Conservation (phyloP, 2,888 invertebrate genomes). For the Nomada fucata region DNA sequence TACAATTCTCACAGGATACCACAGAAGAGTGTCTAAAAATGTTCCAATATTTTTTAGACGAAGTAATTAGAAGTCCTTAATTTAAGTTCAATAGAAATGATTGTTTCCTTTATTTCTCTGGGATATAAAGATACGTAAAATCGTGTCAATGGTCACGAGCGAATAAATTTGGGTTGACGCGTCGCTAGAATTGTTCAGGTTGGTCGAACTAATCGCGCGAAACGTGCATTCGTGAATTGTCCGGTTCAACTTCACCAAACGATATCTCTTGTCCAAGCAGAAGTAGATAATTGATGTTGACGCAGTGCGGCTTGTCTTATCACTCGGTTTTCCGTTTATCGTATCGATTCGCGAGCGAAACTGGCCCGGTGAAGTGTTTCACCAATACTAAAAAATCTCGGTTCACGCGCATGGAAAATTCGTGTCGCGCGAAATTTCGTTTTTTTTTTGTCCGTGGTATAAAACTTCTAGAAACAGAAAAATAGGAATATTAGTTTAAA, state of each 20-base stretch:
- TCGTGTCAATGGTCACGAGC: not conserved
- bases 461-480: no score
- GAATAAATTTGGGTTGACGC: not conserved
- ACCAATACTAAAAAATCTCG: no score
- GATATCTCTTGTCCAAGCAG: slow-evolving; percentile 33
- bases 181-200: not conserved
- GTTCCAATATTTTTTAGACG: no score
- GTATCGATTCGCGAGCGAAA: slow-evolving; percentile 25
- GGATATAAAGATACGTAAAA: not conserved
- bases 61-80: no score
- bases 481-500: not conserved
- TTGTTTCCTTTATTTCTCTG: not conserved
- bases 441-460: not conserved
- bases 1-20: not conserved
- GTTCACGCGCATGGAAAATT: not conserved
- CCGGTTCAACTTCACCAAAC: slow-evolving; percentile 20
- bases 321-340: slow-evolving; percentile 37
- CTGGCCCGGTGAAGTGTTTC: not conserved
- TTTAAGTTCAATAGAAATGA: no score
- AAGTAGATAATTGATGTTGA: slow-evolving; percentile 49
- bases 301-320: slow-evolving; percentile 44
- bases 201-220: not conserved
- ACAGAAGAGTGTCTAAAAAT: no score
- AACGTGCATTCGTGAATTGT: slow-evolving; percentile 11
- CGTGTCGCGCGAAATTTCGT: not conserved